A percentile compares a stretch with the other conserved stretches of the same genome.
Conservation (phyloP, 2,113 vertebrate species). For the Brachyistius frenatus region DNA sequence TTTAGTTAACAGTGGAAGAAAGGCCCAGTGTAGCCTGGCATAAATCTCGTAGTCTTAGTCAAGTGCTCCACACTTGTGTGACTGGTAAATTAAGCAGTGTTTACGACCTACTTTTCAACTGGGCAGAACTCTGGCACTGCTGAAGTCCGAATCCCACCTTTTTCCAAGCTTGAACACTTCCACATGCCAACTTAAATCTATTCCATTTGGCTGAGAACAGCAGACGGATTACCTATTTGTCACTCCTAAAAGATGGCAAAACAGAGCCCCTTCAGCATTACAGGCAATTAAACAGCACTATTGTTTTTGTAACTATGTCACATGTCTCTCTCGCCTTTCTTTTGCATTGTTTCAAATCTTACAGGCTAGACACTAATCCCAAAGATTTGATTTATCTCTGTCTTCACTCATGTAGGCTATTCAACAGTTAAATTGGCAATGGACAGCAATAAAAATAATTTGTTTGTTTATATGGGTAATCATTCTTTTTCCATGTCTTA, state of each 20-base stretch:
- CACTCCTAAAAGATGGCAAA: not conserved
- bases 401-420: slow-evolving; percentile 1
- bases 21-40: slow-evolving; percentile 19
- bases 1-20: not conserved
- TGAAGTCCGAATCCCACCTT: slow-evolving; percentile 16
- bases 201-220: slow-evolving; percentile 17
- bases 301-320: not conserved
- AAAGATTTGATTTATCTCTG: slow-evolving; percentile 11
- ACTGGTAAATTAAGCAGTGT: slow-evolving; percentile 36
- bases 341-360: slow-evolving; percentile 3
- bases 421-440: slow-evolving; percentile 18
- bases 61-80: slow-evolving; percentile 29
- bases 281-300: not conserved
- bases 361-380: slow-evolving; percentile 5
- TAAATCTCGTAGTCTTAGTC: slow-evolving; percentile 28
- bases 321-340: not conserved
- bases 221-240: slow-evolving; percentile 19
- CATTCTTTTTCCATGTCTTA: slow-evolving; percentile 5
- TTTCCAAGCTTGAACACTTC: slow-evolving; percentile 2
- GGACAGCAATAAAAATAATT: slow-evolving; percentile 14
- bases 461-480: not conserved
- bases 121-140: slow-evolving; percentile 22
- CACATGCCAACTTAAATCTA: slow-evolving; percentile 1
- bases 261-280: not conserved
- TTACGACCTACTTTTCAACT: slow-evolving; percentile 25